phyloP scores from a whole-genome alignment of 1,140 invertebrate genomes.

The Trialeurodes vaporariorum region DNA sequence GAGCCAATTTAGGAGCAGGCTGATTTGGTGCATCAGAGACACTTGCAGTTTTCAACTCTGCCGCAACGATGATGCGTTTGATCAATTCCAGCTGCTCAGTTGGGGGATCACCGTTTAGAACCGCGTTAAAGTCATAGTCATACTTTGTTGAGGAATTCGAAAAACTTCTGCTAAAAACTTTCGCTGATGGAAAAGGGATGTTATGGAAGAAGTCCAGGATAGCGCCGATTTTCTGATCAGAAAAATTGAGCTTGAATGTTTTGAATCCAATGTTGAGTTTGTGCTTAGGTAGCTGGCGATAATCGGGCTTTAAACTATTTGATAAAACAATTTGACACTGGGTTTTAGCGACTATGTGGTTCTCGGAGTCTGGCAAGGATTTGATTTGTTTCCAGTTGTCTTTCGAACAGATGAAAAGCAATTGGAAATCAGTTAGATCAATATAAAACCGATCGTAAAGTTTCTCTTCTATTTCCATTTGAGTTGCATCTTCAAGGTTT shows the following conservation, averaged over 20 bases:
- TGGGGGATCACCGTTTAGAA: neutral
- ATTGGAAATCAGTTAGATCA: slow-evolving; percentile 52
- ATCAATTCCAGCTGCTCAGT: neutral
- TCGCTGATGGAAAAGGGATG: slow-evolving; percentile 41
- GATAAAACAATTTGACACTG: slow-evolving; percentile 54
- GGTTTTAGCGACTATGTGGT: slow-evolving; percentile 63
- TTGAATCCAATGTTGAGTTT: slow-evolving; percentile 64
- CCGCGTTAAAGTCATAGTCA: neutral
- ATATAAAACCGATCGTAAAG: slow-evolving; percentile 67
- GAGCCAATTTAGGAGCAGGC: neutral
- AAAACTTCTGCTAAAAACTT: neutral
- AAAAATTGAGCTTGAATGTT: slow-evolving; percentile 62
- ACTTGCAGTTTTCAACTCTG: neutral
- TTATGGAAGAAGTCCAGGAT: slow-evolving; percentile 56
- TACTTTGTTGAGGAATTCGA: neutral
- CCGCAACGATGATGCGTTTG: neutral
- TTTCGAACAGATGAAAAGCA: slow-evolving; percentile 44
- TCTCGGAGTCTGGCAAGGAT: slow-evolving; percentile 56
- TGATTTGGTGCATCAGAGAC: neutral
- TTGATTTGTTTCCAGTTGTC: slow-evolving; percentile 64
- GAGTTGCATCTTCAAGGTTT: slow-evolving; percentile 59
- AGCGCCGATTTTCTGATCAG: slow-evolving; percentile 54
- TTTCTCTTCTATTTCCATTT: slow-evolving; percentile 69
- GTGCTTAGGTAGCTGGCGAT: slow-evolving; percentile 56
- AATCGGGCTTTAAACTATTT: slow-evolving; percentile 63